Conservation (phyloP, 2,113 vertebrate genomes). For the Myxocyprinus asiaticus region DNA sequence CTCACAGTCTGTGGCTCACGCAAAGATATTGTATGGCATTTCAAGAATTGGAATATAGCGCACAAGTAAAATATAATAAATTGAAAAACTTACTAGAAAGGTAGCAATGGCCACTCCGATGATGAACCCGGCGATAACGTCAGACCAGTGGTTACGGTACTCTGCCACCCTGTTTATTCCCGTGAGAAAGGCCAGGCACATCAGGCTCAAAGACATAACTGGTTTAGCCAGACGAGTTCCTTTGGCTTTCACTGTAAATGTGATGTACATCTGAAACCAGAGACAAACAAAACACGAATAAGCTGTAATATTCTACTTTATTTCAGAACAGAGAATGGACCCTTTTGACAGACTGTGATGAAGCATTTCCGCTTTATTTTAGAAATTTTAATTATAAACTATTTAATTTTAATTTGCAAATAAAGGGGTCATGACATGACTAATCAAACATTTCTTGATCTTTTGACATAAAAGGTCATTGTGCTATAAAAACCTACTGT, state of each 20-base stretch:
- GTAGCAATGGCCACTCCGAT: constrained; percentile 92
- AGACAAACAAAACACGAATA: constrained; percentile 6
- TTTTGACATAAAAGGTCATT: no score
- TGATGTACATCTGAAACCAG: constrained; percentile 92
- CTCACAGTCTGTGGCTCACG: no score
- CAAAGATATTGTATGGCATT: no score
- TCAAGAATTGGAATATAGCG: no score
- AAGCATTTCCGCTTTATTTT: no score
- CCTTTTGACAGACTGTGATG: no score
- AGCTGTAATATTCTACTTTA: background rate
- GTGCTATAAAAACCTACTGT: no score
- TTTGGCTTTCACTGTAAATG: constrained; percentile 90
- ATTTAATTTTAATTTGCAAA: no score
- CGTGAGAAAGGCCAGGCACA: constrained; percentile 95
- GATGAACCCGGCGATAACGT: constrained; percentile 95
- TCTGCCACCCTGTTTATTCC: constrained; percentile 97
- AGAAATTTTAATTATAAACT: no score
- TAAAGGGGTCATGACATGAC: no score
- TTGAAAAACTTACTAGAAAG: constrained; percentile 86
- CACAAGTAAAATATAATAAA: no score
- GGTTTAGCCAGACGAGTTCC: constrained; percentile 95
- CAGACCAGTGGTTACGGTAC: constrained; percentile 98
- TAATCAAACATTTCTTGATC: no score
- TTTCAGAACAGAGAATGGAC: background rate
- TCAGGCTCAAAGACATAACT: constrained; percentile 87